phyloP scores from a whole-genome alignment of 2,797 vertebrate genomes.

The Rhynchotus rufescens region DNA sequence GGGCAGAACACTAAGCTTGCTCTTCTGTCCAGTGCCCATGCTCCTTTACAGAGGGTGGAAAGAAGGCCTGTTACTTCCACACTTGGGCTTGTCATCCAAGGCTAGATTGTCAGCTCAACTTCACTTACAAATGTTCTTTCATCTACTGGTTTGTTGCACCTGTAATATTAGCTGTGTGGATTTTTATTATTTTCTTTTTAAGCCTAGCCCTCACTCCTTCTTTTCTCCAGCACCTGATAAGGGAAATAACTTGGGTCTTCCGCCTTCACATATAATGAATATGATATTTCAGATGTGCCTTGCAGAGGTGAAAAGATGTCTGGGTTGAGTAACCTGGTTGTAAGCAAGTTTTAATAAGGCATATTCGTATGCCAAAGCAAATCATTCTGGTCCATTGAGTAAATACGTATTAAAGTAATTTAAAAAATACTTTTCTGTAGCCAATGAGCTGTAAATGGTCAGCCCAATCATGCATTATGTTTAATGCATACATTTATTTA shows the following conservation, averaged over 20 bases:
- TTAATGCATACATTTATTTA: slow-evolving; percentile 67
- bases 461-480: slow-evolving; percentile 65
- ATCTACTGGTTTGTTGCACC: neutral
- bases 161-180: neutral
- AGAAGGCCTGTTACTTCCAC: neutral
- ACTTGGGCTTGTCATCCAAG: neutral
- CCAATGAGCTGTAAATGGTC: slow-evolving; percentile 73
- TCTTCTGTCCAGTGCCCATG: too few relatives aligned
- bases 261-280: slow-evolving; percentile 38
- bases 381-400: slow-evolving; percentile 74
- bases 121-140: neutral
- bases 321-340: slow-evolving; percentile 48
- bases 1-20: neutral
- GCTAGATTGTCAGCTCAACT: rapidly evolving
- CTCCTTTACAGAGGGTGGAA: neutral
- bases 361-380: slow-evolving; percentile 47
- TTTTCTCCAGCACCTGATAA: slow-evolving; percentile 14
- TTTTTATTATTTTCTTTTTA: neutral
- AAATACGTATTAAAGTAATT: slow-evolving; percentile 78
- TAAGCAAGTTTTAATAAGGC: slow-evolving; percentile 71
- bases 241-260: slow-evolving; percentile 34
- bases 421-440: slow-evolving; percentile 69
- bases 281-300: slow-evolving; percentile 46
- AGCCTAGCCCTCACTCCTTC: neutral
- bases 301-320: neutral